These are phyloP conservation scores for Mactra quadrangularis DNA, from an alignment of 1,140 invertebrate genomes.

Conservation along the genomic window DNA sequence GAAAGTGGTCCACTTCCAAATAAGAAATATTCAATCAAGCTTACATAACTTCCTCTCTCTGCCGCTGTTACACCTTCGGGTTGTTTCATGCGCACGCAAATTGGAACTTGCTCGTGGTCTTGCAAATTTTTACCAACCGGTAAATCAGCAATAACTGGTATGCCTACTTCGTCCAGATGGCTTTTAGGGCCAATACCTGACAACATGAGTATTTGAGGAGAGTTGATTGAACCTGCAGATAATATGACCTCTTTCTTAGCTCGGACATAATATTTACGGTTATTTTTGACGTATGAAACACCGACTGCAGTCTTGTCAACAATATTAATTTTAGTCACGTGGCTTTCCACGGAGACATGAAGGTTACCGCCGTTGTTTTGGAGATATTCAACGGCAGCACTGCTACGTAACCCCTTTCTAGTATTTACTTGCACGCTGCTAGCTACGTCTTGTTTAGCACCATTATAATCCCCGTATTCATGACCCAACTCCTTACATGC, in stretches of 20 bases:
- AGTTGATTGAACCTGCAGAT: slow-evolving; percentile 91
- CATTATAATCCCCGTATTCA: slow-evolving; percentile 80
- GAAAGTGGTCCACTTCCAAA: slow-evolving; percentile 7
- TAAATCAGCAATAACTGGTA: slow-evolving; percentile 24
- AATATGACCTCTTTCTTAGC: slow-evolving; percentile 78
- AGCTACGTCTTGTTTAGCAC: slow-evolving; percentile 26
- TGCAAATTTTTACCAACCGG: slow-evolving; percentile 41
- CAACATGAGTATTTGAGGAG: slow-evolving; percentile 94
- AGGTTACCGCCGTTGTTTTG: slow-evolving; percentile 8
- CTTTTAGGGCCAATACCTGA: slow-evolving; percentile 91
- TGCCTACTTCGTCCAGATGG: slow-evolving; percentile 38
- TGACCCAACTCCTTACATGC: slow-evolving; percentile 64
- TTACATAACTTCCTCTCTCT: neutral
- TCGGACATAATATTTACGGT: slow-evolving; percentile 33
- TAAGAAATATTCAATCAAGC: neutral
- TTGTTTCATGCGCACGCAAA: neutral
- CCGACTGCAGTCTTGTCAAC: slow-evolving; percentile 35
- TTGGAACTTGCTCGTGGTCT: slow-evolving; percentile 9
- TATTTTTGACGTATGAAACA: slow-evolving; percentile 21
- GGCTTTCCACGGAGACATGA: slow-evolving; percentile 11
- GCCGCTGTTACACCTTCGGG: neutral
- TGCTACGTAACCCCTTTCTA: slow-evolving; percentile 23
- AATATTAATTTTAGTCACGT: slow-evolving; percentile 15
- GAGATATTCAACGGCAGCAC: slow-evolving; percentile 6
- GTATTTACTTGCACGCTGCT: slow-evolving; percentile 28